Conservation (phyloP, 2,888 invertebrate genomes). For the Stomorhina lunata region DNA sequence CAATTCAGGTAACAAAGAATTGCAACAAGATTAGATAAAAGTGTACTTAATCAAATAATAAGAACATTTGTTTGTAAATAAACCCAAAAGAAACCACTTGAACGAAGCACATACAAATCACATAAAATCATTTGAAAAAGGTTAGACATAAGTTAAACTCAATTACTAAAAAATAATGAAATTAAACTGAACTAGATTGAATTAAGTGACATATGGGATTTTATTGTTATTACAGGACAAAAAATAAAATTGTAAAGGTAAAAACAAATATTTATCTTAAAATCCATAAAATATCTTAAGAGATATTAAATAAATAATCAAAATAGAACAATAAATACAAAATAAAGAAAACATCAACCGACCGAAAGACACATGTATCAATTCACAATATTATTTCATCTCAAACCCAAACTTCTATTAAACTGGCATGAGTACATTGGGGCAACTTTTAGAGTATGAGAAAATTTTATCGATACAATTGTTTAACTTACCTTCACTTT, state of each 20-base stretch:
- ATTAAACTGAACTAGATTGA: background rate
- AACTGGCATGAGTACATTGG: background rate
- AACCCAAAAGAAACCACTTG: constrained; percentile 23
- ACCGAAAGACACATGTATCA: constrained; percentile 33
- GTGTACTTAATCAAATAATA: constrained; percentile 51
- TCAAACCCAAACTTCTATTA: constrained; percentile 41
- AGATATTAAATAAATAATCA: constrained; percentile 2
- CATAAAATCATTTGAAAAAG: constrained; percentile 53
- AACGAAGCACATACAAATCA: constrained; percentile 19
- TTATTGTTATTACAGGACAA: constrained; percentile 11
- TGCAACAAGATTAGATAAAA: constrained; percentile 62
- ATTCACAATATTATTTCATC: constrained; percentile 35
- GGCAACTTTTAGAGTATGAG: background rate
- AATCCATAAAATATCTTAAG: constrained; percentile 42
- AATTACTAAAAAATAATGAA: background rate
- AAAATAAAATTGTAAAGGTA: background rate
- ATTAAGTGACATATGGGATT: constrained; percentile 27
- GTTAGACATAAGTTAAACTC: background rate
- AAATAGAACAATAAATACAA: background rate
- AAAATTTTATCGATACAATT: constrained; percentile 10
- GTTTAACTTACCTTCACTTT: constrained; percentile 3
- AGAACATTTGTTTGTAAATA: constrained; percentile 61
- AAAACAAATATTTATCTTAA: constrained; percentile 25
- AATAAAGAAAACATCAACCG: background rate
- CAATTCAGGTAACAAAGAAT: constrained; percentile 52